Evolutionary conservation across 2,113 vertebrate genomes (phyloP).

Genomic region (Myxocyprinus asiaticus): DNA sequence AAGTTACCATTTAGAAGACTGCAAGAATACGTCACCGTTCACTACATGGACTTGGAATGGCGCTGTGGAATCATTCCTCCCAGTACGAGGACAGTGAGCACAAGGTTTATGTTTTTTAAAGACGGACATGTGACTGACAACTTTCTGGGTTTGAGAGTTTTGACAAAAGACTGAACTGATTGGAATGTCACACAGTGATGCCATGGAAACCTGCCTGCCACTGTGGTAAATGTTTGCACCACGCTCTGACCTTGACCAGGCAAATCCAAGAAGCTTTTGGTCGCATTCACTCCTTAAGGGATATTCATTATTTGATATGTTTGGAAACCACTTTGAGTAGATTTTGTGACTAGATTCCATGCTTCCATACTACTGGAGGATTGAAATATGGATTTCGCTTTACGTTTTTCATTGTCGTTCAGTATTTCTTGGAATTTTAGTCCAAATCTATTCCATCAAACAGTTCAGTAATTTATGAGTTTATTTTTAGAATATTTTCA

Average conservation of each 20-base stretch:
- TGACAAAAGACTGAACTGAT: not conserved
- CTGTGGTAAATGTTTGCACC: slow-evolving; percentile 34
- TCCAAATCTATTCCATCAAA: slow-evolving; percentile 62
- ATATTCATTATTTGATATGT: slow-evolving; percentile 67
- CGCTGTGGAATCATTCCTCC: slow-evolving; percentile 33
- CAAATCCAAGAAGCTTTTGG: slow-evolving; percentile 59
- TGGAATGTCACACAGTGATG: slow-evolving; percentile 16
- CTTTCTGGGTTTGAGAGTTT: not conserved
- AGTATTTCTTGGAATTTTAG: slow-evolving; percentile 54
- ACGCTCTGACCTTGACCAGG: slow-evolving; percentile 39
- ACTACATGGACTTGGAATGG: not conserved
- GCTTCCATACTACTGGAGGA: slow-evolving; percentile 56
- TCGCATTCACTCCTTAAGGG: slow-evolving; percentile 71
- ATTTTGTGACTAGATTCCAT: slow-evolving; percentile 51
- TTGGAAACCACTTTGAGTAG: slow-evolving; percentile 65
- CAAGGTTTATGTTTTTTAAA: slow-evolving; percentile 1
- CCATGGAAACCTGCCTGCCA: slow-evolving; percentile 31
- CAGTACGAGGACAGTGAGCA: not conserved
- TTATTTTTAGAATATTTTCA: slow-evolving; percentile 63
- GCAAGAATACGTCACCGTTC: not conserved
- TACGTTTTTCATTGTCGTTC: slow-evolving; percentile 61
- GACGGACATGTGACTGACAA: slow-evolving; percentile 3
- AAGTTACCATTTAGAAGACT: not conserved
- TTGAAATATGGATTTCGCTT: slow-evolving; percentile 62
- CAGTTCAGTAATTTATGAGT: slow-evolving; percentile 73